Evolutionary conservation across 2,888 invertebrate species (phyloP).

Genomic region (Acleris laterana): DNA sequence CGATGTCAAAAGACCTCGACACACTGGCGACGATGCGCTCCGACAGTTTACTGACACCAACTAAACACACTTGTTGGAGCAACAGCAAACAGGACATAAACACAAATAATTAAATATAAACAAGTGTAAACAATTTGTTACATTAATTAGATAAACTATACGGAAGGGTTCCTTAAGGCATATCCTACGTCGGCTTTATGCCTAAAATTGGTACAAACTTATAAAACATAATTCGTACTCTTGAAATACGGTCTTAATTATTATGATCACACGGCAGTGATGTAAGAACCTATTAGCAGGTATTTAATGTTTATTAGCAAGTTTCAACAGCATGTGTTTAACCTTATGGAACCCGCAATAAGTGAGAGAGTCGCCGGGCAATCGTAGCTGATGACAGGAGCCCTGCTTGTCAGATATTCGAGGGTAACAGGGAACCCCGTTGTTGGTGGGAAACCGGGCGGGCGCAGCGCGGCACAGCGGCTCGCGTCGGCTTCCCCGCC

Average conservation of each 20-base stretch:
- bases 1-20: no score
- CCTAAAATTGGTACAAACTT: conserved; percentile 10
- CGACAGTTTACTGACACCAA: no score
- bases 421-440: conserved; percentile 55
- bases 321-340: conserved; percentile 2
- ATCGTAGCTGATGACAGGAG: conserved; percentile 80
- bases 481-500: conserved; percentile 57
- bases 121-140: conserved; percentile 4
- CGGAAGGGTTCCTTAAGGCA: conserved; percentile 38
- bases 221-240: conserved; percentile 20
- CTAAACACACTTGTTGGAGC: no score
- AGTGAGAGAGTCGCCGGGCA: conserved; percentile 20
- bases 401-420: conserved; percentile 80
- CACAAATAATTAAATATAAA: neutral
- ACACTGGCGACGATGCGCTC: no score
- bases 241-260: conserved; percentile 13
- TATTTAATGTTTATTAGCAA: conserved; percentile 4
- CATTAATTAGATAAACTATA: neutral
- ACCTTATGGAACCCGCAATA: conserved; percentile 42
- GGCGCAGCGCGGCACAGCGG: conserved; percentile 18
- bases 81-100: neutral
- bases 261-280: conserved; percentile 34
- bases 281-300: neutral
- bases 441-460: conserved; percentile 55
- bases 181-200: conserved; percentile 14